Evolutionary conservation across 1,140 invertebrate genomes (phyloP), one percentile per base, ranked within the genome.

Genomic region (Pararge aegeria): DNA sequence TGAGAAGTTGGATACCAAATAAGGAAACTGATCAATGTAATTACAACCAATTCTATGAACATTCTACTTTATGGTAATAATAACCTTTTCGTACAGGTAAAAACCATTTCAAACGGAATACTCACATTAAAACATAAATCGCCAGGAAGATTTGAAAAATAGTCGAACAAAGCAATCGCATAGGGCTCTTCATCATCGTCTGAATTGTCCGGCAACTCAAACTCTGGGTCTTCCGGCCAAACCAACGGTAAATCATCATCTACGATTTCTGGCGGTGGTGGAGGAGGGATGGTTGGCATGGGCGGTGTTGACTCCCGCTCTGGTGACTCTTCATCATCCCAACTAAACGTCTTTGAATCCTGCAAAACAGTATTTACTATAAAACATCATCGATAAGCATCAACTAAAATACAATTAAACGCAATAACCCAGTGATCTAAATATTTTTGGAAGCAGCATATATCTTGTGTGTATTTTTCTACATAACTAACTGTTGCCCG

Each of bases 121-220:
- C 90, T 92, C 80, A 96, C 94, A 78, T 93, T 93, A 69, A 96
- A 94, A 56, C 90, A 87, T 24, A 96, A 90, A 92, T 96, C 95
- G 55, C 93, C 94, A 15, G 91, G 80, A 71, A 95, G 94, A 16
- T 91, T 92, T 12, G 93, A 93, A 46, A 92, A 89, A 68, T 95
- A 95, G 86, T 96, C 93, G 73, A 94, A 96, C 1, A 95, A 80
- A 4, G 95, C 95, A 51, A 96, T 91, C 21, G 94, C 95, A 79
- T 95, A 92, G 0, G 94, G 92, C 63, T 88, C 75, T 30, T 90
- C 80, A 0, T 68, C 77, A 29, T 71, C 61, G 34, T 64, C 63
- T 37, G 50, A 37, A 2, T 34, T 27, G 29, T 62, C 64, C 20
- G 27, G 20, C 9, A 50, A 48, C 5, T 62, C 62, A 15, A 70